phyloP scores from a whole-genome alignment of 2,888 invertebrate species.

The Stenotaenia linearis region DNA sequence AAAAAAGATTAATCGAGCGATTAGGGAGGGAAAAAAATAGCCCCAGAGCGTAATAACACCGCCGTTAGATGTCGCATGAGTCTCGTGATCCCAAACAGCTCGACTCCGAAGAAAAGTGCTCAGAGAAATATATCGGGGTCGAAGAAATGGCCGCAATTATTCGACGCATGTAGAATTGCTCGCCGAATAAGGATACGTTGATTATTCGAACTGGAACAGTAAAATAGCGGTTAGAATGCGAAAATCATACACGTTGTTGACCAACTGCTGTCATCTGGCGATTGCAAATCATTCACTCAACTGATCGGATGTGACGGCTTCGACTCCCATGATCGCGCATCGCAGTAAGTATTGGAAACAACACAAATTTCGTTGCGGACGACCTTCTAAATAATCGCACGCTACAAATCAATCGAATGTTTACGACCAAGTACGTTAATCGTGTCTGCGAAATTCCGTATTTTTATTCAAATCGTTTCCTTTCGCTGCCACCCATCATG shows the following conservation, averaged over 20 bases:
- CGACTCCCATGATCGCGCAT: background rate
- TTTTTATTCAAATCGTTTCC: background rate
- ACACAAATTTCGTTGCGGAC: background rate
- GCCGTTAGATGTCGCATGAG: background rate
- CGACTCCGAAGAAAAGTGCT: background rate
- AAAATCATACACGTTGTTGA: background rate
- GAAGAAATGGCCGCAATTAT: constrained; percentile 3
- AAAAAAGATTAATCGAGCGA: too few species aligned
- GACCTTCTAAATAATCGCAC: background rate
- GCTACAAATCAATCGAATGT: background rate
- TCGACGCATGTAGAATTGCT: constrained; percentile 11
- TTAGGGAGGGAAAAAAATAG: background rate
- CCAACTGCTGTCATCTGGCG: background rate
- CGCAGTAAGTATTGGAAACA: background rate
- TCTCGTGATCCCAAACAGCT: background rate
- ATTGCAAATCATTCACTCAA: background rate
- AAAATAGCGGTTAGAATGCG: background rate
- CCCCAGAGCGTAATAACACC: background rate
- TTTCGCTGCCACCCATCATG: background rate
- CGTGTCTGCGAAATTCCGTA: background rate
- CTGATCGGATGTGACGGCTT: background rate
- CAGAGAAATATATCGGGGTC: background rate
- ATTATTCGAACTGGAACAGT: background rate
- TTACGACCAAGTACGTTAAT: background rate
- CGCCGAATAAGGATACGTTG: background rate